Evolutionary conservation across 2,888 invertebrate species (phyloP), one percentile per base, ranked within the genome.

Genomic region (Eupithecia insigniata): DNA sequence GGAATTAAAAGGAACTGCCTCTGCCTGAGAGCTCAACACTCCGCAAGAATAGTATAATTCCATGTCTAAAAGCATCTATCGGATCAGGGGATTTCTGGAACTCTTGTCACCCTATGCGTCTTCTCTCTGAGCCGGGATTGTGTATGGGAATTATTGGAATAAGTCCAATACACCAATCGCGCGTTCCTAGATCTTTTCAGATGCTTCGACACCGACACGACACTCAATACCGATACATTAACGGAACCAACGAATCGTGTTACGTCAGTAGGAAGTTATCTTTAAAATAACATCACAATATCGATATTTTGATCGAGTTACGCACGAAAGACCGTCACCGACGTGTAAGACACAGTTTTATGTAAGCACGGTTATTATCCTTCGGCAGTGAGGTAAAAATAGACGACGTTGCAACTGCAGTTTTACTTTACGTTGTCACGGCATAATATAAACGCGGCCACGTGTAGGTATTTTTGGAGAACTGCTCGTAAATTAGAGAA

Each of bases 251-350:
- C 84, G 81, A 83, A 83, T 81, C 46, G 34, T 39, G 66, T 86
- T 86, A 78, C 83, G 80, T 82, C 83, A 83, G 72, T 76, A 84
- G 85, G 85, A 87, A 86, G 80, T 82, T 72, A 70, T 76, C 62
- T 74, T 76, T 58, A 28, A 64, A 66, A 80, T 75, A 80, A 76
- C 79, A 79, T 78, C 78, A 78, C 68, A 74, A 74, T 74, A 77
- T 80, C 61, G 73, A 74, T 77, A 77, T 77, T 82, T 79, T 81
- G 82, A 81, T 81, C n/a, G 46, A 82, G 78, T 83, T 84, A 81
- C 79, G 82, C 85, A 87, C 85, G 87, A 85, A 85, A 83, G 71
- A 22, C 68, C 58, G 69, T 62, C 46, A 66, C 30, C 34, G 10
- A 10, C 22, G 36, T 18, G n/a, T 61, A 34, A n/a, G n/a, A 62